These are phyloP conservation scores for Phainopepla nitens DNA, from an alignment of 2,113 vertebrate species.

Conservation along the genomic window DNA sequence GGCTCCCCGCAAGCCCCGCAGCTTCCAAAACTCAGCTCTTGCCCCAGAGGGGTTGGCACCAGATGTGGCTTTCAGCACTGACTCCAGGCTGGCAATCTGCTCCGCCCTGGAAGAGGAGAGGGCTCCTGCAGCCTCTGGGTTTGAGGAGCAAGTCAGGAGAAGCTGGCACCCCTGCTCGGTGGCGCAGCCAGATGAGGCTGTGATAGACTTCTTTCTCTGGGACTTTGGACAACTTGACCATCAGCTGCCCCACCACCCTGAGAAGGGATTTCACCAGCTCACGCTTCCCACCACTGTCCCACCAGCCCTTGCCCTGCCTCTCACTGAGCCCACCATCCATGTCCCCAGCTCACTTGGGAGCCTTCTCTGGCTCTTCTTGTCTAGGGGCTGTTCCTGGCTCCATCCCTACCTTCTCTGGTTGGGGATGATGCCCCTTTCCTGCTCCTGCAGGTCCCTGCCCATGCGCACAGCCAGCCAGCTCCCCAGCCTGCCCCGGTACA, in stretches of 20 bases:
- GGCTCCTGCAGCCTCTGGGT: background rate
- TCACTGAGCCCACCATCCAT: background rate
- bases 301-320: background rate
- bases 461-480: constrained; percentile 88
- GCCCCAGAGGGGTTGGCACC: constrained; percentile 64
- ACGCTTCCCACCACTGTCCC: accelerated
- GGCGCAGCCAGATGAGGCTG: background rate
- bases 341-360: background rate
- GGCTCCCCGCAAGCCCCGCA: constrained; percentile 89
- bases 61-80: constrained; percentile 66
- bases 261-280: background rate
- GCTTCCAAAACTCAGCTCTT: constrained; percentile 94
- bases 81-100: constrained; percentile 83
- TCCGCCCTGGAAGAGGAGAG: constrained; percentile 80
- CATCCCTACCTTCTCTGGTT: constrained; percentile 80
- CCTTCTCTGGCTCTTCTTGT: background rate
- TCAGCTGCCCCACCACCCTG: background rate
- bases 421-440: constrained; percentile 91
- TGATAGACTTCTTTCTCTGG: background rate
- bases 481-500: constrained; percentile 83
- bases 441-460: constrained; percentile 86
- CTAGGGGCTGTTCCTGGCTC: background rate
- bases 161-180: accelerated
- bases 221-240: background rate
- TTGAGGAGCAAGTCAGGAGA: background rate